phyloP scores from a whole-genome alignment of 2,888 invertebrate genomes.

The Matsumyia berberina region DNA sequence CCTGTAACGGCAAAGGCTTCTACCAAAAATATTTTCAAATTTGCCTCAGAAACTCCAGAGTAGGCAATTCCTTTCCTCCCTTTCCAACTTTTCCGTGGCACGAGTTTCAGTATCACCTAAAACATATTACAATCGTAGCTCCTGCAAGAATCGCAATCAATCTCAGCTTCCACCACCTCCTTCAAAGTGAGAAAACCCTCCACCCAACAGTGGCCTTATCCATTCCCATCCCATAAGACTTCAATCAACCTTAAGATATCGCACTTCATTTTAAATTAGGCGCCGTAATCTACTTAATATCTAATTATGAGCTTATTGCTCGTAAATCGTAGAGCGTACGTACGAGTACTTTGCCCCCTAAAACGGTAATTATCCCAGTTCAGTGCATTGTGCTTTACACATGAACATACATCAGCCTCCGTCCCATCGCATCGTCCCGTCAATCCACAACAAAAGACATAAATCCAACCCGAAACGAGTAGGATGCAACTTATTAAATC shows the following conservation, averaged over 20 bases:
- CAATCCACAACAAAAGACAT: conserved; percentile 27
- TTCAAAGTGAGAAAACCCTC: too few relatives aligned
- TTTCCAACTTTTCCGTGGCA: too few relatives aligned
- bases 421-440: background rate
- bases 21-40: too few relatives aligned
- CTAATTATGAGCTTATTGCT: conserved; percentile 62
- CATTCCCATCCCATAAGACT: background rate
- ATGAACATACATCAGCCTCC: background rate
- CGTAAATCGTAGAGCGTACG: conserved; percentile 42
- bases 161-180: too few relatives aligned
- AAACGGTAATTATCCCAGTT: conserved; percentile 59
- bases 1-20: too few relatives aligned
- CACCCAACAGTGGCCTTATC: background rate
- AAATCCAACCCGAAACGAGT: conserved; percentile 30
- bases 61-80: too few relatives aligned
- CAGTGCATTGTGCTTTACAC: conserved; percentile 48
- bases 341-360: background rate
- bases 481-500: conserved; percentile 60
- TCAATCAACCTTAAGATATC: conserved; percentile 32
- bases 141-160: too few relatives aligned
- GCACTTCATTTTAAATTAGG: conserved; percentile 45
- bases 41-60: too few relatives aligned
- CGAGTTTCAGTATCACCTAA: too few relatives aligned
- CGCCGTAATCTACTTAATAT: conserved; percentile 61
- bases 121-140: too few relatives aligned